These are phyloP conservation scores for Limosa lapponica DNA, from an alignment of 2,797 vertebrate genomes.

Conservation along the genomic window DNA sequence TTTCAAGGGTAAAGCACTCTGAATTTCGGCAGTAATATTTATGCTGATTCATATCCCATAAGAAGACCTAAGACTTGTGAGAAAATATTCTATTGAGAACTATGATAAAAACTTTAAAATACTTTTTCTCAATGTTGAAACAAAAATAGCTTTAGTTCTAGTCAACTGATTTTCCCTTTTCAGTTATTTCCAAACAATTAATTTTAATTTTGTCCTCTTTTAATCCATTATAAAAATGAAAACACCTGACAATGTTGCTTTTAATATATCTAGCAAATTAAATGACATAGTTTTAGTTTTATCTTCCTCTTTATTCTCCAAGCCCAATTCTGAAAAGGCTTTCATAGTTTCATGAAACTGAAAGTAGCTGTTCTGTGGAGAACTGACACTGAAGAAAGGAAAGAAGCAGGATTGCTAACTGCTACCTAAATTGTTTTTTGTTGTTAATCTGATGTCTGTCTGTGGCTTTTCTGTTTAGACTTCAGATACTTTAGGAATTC, in stretches of 20 bases:
- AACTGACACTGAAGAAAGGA: neutral
- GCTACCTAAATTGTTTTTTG: neutral
- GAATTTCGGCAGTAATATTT: neutral
- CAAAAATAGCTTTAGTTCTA: neutral
- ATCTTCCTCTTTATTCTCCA: neutral
- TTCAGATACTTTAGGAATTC: neutral
- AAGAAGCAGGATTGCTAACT: neutral
- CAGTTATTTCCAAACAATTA: neutral
- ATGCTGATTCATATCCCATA: neutral
- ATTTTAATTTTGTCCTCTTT: neutral
- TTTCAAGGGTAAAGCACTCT: neutral
- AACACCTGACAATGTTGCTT: neutral
- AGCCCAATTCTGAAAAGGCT: neutral
- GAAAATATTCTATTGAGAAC: neutral
- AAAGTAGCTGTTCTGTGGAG: neutral
- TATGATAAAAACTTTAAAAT: neutral
- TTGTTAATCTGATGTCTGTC: neutral
- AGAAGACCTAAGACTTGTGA: neutral
- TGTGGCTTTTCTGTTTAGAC: neutral
- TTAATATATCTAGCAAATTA: neutral
- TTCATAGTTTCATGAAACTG: neutral
- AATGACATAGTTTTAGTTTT: neutral
- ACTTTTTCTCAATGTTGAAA: neutral
- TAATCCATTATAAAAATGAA: neutral
- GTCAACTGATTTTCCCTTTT: neutral